A percentile compares a stretch with the other conserved stretches of the same genome.
phyloP scores from a whole-genome alignment of 2,113 vertebrate species.

The Anarrhichthys ocellatus region DNA sequence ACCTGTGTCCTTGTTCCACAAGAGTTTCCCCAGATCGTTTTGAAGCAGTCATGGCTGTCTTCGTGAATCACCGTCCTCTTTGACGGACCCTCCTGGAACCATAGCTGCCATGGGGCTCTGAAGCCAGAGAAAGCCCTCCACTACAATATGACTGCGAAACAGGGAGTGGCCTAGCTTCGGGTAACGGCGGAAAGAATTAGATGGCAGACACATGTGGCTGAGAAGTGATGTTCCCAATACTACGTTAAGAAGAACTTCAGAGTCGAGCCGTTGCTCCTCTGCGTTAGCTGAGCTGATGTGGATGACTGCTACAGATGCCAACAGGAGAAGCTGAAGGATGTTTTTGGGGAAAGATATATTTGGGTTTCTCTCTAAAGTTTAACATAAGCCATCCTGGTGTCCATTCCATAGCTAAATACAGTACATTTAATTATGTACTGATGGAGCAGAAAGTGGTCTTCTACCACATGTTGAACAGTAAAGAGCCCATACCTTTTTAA shows the following conservation, averaged over 20 bases:
- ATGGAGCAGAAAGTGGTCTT: neutral
- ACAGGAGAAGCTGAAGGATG: neutral
- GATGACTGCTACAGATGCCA: neutral
- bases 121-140: slow-evolving; percentile 1
- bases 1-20: neutral
- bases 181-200: neutral
- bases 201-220: neutral
- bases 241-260: neutral
- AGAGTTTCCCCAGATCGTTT: slow-evolving; percentile 10
- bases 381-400: neutral
- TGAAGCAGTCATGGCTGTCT: neutral
- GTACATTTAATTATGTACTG: neutral
- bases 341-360: neutral
- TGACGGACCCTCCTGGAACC: neutral
- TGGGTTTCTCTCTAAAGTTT: too few relatives aligned
- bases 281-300: neutral
- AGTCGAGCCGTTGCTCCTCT: neutral
- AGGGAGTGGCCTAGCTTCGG: neutral
- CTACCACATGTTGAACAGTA: neutral
- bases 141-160: slow-evolving; percentile 14
- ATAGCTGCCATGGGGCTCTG: slow-evolving; percentile 1
- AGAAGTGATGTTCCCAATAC: neutral
- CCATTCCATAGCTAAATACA: slow-evolving; percentile 1
- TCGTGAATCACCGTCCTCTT: slow-evolving; percentile 23
- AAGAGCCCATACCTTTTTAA: neutral